Evolutionary conservation across 23 tunicate species (phyloP), one percentile per base, ranked within the genome.

Genomic region (Trididemnum clinides): DNA sequence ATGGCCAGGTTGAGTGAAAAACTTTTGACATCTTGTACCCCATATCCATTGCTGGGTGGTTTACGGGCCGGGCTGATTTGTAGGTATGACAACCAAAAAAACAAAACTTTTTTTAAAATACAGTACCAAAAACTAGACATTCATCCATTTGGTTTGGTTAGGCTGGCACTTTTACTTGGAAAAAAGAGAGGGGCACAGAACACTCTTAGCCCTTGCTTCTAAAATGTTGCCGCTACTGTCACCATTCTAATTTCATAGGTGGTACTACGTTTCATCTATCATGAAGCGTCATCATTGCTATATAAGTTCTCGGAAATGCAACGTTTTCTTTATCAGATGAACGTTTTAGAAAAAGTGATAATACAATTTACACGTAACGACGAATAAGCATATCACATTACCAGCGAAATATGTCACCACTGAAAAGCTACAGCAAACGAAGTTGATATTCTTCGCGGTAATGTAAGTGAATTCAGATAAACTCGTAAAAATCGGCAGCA

Each of bases 321-420:
- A 59, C 22, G 23, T 59, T 28, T 28, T 25, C 25, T 59, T 10
- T n/a, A 59, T 59, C 54, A 19, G 22, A 66, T 5, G 22, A 6
- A 31, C 37, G 75, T 66, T 66, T 66, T 66, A 66, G 75, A 66
- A 66, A 66, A 66, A 66, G 75, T 66, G n/a, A 66, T 66, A 66
- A n/a, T 10, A 6, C 75, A 28, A 66, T 66, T 66, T 66, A 36
- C 75, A 66, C 75, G 75, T 66, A 10, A 44, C 15, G 10, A 10
- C 54, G 10, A 15, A 10, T 10, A 44, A 44, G 54, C 15, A 44
- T 44, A n/a, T n/a, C n/a, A n/a, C n/a, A n/a, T n/a, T n/a, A n/a
- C n/a, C n/a, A n/a, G n/a, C n/a, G n/a, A n/a, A n/a, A n/a, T n/a
- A n/a, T n/a, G n/a, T n/a, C n/a, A n/a, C n/a, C n/a, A n/a, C n/a